Percentiles rank a stretch among this genome's conserved stretches.
These are phyloP conservation scores for Poecile atricapillus DNA, from an alignment of 2,113 vertebrate species.

Conservation along the genomic window DNA sequence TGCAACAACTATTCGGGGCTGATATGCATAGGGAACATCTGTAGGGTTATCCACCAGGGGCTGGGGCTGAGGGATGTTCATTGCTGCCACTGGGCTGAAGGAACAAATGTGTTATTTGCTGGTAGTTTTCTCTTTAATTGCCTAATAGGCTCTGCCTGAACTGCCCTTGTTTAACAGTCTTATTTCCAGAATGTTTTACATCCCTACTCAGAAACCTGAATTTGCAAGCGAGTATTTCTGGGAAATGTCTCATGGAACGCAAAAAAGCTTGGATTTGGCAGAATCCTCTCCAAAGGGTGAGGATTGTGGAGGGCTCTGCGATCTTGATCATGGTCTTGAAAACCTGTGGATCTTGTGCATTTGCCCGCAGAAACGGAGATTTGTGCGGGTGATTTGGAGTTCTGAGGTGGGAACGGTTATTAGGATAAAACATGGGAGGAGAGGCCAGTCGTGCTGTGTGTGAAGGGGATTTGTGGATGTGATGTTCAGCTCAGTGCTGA, in stretches of 20 bases:
- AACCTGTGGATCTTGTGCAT: fast-evolving
- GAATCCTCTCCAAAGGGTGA: not conserved
- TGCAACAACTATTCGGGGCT: not conserved
- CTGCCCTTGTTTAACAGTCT: fast-evolving
- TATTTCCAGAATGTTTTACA: not conserved
- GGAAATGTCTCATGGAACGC: not conserved
- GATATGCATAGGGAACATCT: fast-evolving
- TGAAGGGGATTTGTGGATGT: not conserved
- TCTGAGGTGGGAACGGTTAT: not conserved
- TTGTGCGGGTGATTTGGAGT: too few relatives aligned
- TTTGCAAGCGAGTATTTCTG: fast-evolving
- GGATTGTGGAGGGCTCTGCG: not conserved
- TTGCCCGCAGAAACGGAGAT: fast-evolving
- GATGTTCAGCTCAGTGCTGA: not conserved
- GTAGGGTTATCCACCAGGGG: not conserved
- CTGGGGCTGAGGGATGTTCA: not conserved
- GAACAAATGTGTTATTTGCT: not conserved
- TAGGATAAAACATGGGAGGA: fast-evolving
- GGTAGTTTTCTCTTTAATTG: not conserved
- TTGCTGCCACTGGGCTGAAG: not conserved
- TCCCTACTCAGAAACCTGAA: not conserved
- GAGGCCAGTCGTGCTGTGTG: not conserved
- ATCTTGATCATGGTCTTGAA: fast-evolving
- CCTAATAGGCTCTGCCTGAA: not conserved
- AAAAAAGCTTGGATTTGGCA: not conserved